Base-by-base conservation (phyloP, 2,113 vertebrate genomes). In the Otolemur garnettii region DNA sequence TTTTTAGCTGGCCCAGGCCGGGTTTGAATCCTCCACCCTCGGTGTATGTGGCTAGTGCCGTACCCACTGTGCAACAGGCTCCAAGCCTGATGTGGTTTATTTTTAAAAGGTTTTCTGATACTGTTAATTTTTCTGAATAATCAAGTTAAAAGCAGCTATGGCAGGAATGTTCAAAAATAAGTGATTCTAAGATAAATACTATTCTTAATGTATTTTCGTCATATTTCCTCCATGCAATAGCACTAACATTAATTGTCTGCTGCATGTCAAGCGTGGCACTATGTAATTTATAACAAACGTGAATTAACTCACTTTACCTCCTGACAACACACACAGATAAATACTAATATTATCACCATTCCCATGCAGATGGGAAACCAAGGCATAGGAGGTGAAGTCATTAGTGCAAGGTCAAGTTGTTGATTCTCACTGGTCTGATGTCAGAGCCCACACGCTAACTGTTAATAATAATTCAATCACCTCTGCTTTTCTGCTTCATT, bases 51-150 rank as follows among this genome's bases (percentile, higher is more conserved):
- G 45, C 45, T 50, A 10, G 45, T 10, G 10, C 45, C 8, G 45
- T 50, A 50, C 8, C 45, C 45, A 50, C 45, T 50, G 45, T 50
- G 45, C 45, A 50, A 9, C 10, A 50, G 10, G 45, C 10, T 7
- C 45, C 45, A 50, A 50, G 45, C 45, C 45, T 50, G 45, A 50
- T 50, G 45, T 50, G 45, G 10, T 59, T 92, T 80, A 71, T 93
- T 94, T 96, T 22, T 28, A 35, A 83, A n/a, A 81, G 22, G 4
- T 74, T 87, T 90, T 72, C 53, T n/a, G 28, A 50, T 77, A 50
- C 17, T 62, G 22, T 85, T 91, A 75, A 50, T 88, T 85, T 87
- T 94, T 93, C 83, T 68, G 7, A 79, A 50, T 91, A 94, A 91
- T 50, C 72, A 86, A 64, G 38, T 93, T 50, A 60, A 78, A 92